Conservation (phyloP, 1,140 invertebrate genomes). For the Dolichoris vasculosae region DNA sequence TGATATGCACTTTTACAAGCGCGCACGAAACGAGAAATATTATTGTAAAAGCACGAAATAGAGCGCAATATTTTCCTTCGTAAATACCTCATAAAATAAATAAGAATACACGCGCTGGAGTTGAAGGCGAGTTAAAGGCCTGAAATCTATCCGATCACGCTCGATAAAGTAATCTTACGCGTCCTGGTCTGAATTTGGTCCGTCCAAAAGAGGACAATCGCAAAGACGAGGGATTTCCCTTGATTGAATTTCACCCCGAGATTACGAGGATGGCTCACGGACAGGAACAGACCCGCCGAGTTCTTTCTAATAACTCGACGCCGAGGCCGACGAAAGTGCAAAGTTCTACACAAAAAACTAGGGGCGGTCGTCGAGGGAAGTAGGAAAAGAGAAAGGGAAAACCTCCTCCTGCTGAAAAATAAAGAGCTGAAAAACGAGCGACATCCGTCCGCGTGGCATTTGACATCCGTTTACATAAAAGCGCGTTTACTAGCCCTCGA, state of each 20-base stretch:
- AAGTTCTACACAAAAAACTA: conserved; percentile 17
- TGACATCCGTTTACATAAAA: conserved; percentile 43
- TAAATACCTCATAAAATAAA: conserved; percentile 23
- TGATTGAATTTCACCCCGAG: conserved; percentile 29
- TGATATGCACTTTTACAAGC: conserved; percentile 1
- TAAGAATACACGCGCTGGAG: neutral
- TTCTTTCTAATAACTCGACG: neutral
- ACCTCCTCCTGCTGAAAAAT: too few species aligned
- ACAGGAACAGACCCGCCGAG: neutral
- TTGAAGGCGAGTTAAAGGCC: neutral
- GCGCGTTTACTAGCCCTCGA: neutral
- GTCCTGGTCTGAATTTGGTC: neutral
- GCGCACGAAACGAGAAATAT: neutral
- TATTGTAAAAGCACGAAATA: neutral
- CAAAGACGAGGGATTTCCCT: neutral
- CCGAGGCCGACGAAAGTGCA: conserved; percentile 4
- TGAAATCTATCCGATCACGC: conserved; percentile 13
- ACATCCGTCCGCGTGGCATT: neutral
- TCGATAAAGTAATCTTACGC: conserved; percentile 17
- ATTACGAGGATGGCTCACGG: too few species aligned
- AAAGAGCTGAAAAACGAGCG: conserved; percentile 1
- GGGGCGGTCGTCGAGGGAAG: neutral
- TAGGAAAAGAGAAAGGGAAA: too few species aligned
- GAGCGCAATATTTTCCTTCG: conserved; percentile 3
- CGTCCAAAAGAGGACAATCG: conserved; percentile 2